phyloP scores from a whole-genome alignment of 2,113 vertebrate species.

The Oncorhynchus keta region DNA sequence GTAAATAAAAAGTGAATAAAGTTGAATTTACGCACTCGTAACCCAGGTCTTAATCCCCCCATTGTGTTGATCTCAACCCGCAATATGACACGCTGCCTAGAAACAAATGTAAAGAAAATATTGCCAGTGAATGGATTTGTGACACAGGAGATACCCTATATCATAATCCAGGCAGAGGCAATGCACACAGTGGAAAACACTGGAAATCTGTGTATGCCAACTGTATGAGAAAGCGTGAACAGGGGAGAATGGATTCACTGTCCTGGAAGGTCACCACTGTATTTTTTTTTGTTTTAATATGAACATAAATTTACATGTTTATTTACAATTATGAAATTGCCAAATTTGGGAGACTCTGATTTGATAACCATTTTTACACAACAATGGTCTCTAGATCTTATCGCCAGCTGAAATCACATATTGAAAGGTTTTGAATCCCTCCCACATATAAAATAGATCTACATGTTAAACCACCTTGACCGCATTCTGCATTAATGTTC shows the following conservation, averaged over 20 bases:
- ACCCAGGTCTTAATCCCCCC: slow-evolving; percentile 21
- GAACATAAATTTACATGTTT: slow-evolving; percentile 17
- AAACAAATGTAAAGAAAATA: slow-evolving; percentile 43
- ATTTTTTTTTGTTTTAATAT: slow-evolving; percentile 27
- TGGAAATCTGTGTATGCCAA: slow-evolving; percentile 21
- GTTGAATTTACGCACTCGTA: too few relatives aligned
- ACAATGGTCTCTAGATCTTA: neutral
- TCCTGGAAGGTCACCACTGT: slow-evolving; percentile 12
- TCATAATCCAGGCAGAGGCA: slow-evolving; percentile 38
- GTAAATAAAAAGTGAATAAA: too few relatives aligned
- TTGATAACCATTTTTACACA: too few relatives aligned
- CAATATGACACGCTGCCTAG: slow-evolving; percentile 35
- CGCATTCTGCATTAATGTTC: slow-evolving; percentile 24
- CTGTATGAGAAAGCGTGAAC: slow-evolving; percentile 8
- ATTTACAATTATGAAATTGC: slow-evolving; percentile 6
- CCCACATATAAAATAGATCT: neutral
- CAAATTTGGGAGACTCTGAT: too few relatives aligned
- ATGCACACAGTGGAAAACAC: slow-evolving; percentile 29
- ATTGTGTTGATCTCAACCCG: slow-evolving; percentile 57
- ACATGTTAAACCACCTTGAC: neutral
- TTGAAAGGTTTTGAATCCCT: neutral
- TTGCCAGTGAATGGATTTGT: slow-evolving; percentile 28
- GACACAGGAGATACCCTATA: slow-evolving; percentile 42
- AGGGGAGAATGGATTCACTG: slow-evolving; percentile 35
- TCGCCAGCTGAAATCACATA: neutral